Conservation (phyloP, 1,140 invertebrate genomes). For the Diachasmimorpha longicaudata region DNA sequence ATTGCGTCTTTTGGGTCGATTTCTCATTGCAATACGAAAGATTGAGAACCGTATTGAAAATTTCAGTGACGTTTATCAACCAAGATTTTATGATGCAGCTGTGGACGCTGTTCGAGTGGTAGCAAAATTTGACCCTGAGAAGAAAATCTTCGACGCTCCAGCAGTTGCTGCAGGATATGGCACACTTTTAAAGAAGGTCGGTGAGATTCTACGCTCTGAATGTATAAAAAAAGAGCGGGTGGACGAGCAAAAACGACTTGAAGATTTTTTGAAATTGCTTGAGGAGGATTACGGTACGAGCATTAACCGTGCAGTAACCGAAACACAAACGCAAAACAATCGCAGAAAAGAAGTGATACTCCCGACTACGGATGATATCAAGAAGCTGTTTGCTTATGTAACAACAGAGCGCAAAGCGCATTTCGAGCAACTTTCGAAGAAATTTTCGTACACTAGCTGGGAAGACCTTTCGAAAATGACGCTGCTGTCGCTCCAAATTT, state of each 20-base stretch:
- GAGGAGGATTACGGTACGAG: conserved; percentile 20
- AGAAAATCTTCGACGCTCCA: too few relatives aligned
- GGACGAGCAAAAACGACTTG: conserved; percentile 20
- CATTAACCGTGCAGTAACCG: conserved; percentile 11
- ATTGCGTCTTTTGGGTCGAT: not conserved
- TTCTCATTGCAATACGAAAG: not conserved
- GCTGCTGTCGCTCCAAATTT: conserved; percentile 12
- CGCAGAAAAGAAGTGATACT: not conserved
- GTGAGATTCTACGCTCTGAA: conserved; percentile 14
- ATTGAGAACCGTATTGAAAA: not conserved
- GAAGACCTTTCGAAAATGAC: not conserved
- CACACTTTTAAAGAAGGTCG: conserved; percentile 26
- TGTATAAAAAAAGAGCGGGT: conserved; percentile 24
- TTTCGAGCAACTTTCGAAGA: not conserved
- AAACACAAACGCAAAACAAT: conserved; percentile 15
- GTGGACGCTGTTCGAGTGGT: too few relatives aligned
- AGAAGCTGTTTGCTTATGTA: not conserved
- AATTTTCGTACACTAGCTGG: not conserved
- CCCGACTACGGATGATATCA: not conserved
- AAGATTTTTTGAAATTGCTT: conserved; percentile 30
- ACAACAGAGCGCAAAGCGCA: not conserved
- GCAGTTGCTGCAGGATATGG: too few relatives aligned
- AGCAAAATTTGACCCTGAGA: too few relatives aligned
- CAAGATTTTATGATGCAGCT: too few relatives aligned
- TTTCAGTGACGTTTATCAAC: too few relatives aligned